Conservation (phyloP, 2,113 vertebrate species). For the Isichthys henryi region DNA sequence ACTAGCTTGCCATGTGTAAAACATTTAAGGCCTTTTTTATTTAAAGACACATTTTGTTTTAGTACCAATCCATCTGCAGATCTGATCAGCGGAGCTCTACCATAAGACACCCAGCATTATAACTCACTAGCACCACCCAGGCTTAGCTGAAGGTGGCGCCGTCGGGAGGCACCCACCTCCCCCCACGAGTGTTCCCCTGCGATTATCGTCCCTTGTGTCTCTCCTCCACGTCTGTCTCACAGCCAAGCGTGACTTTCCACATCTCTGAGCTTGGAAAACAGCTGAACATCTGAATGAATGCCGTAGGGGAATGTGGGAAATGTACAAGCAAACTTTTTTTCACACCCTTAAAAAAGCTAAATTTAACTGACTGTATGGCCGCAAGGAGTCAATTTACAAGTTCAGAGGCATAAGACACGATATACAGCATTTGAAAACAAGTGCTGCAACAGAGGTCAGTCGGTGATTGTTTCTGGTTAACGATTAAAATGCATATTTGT, state of each 20-base stretch:
- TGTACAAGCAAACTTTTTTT: not conserved
- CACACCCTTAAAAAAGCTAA: not conserved
- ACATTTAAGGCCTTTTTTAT: not conserved
- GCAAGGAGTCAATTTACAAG: not conserved
- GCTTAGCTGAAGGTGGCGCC: not conserved
- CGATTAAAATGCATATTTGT: slow-evolving; percentile 8
- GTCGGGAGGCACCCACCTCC: not conserved
- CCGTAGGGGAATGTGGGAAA: not conserved
- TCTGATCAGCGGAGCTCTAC: not conserved
- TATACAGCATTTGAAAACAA: slow-evolving; percentile 3
- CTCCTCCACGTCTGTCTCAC: not conserved
- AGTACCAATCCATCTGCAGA: not conserved
- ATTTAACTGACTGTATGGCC: not conserved
- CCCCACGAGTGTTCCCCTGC: not conserved
- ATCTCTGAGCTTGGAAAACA: not conserved
- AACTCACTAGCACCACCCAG: not conserved
- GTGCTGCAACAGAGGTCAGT: not conserved
- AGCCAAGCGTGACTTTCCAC: not conserved
- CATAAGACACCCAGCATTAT: not conserved
- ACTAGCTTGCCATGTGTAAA: not conserved
- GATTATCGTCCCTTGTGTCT: not conserved
- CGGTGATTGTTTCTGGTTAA: not conserved
- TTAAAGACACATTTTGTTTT: not conserved
- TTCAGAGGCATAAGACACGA: not conserved
- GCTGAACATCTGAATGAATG: not conserved